phyloP scores from a whole-genome alignment of 2,113 vertebrate species.

The Turdus rufiventris region DNA sequence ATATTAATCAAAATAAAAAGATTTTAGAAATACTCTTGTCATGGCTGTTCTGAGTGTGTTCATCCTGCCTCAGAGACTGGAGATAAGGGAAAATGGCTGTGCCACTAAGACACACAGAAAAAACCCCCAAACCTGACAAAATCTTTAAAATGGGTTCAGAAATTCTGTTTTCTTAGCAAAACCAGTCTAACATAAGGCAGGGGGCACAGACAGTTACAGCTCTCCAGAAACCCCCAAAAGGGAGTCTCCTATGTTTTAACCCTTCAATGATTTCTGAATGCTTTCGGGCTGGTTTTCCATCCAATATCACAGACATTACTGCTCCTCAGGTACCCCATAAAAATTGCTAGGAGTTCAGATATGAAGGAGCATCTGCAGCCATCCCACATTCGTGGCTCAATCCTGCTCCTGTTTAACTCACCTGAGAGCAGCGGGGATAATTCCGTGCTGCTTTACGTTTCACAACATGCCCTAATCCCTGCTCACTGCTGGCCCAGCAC shows the following conservation, averaged over 20 bases:
- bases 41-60: neutral
- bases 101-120: neutral
- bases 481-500: neutral
- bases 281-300: neutral
- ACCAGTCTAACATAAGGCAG: neutral
- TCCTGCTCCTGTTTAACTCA: neutral
- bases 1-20: neutral
- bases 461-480: neutral
- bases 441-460: neutral
- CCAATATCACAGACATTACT: neutral
- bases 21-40: neutral
- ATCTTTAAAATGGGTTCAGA: neutral
- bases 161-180: neutral
- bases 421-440: neutral
- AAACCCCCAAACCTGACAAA: accelerated
- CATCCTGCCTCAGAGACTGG: neutral
- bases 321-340: neutral
- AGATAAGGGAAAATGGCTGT: neutral
- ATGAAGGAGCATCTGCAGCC: neutral
- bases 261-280: neutral
- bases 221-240: neutral
- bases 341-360: neutral
- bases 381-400: neutral
- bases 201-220: neutral
- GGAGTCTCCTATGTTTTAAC: neutral